These are phyloP conservation scores for Epinotia ramella DNA, from an alignment of 2,888 invertebrate genomes.

Conservation along the genomic window DNA sequence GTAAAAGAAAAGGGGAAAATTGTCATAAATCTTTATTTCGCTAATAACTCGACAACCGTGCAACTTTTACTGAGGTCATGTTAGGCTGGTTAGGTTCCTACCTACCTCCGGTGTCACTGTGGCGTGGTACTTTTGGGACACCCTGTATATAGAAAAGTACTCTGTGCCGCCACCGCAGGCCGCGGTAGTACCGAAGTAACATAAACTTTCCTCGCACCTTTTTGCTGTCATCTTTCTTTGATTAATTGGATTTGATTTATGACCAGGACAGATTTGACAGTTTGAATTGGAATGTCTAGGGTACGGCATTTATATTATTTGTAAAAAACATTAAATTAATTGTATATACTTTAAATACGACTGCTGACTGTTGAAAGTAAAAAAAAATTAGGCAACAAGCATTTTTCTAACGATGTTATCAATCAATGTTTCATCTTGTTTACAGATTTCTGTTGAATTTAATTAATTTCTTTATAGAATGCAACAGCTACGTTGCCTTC, in stretches of 20 bases:
- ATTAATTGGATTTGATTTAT: not conserved
- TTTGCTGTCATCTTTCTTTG: not conserved
- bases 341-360: not conserved
- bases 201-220: too few relatives aligned
- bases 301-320: not conserved
- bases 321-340: not conserved
- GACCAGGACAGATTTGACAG: slow-evolving; percentile 1
- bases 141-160: too few relatives aligned
- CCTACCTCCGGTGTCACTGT: too few relatives aligned
- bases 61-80: too few relatives aligned
- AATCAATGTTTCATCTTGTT: not conserved
- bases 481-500: not conserved
- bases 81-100: too few relatives aligned
- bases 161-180: too few relatives aligned
- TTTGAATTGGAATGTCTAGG: not conserved
- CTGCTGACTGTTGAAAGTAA: not conserved
- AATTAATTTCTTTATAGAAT: not conserved
- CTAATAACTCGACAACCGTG: too few relatives aligned
- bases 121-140: too few relatives aligned
- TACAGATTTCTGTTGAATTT: not conserved
- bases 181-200: too few relatives aligned
- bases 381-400: not conserved
- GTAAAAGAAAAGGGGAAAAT: too few relatives aligned
- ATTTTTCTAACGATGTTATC: not conserved
- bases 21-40: too few relatives aligned